phyloP scores from a whole-genome alignment of 2,797 vertebrate species.

The Peromyscus aztecus region DNA sequence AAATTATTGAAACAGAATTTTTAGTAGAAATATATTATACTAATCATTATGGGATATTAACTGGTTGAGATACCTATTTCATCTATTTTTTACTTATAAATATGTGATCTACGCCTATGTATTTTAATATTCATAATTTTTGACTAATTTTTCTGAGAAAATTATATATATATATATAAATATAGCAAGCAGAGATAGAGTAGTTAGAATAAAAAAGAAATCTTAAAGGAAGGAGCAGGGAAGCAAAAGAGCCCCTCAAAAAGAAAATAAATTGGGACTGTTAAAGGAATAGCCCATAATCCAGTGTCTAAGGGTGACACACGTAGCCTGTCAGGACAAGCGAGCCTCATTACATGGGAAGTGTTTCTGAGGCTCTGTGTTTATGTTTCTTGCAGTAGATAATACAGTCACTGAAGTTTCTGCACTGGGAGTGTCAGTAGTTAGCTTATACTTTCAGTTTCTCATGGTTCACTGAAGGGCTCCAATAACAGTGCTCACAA shows the following conservation, averaged over 20 bases:
- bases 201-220: not conserved
- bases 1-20: slow-evolving; percentile 72
- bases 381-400: not conserved
- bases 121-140: slow-evolving; percentile 50
- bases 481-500: not conserved
- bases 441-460: not conserved
- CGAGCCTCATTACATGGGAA: not conserved
- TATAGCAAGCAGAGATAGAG: not conserved
- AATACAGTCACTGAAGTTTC: not conserved
- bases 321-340: not conserved
- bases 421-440: not conserved
- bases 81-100: slow-evolving; percentile 40
- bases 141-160: slow-evolving; percentile 34
- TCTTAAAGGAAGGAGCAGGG: not conserved
- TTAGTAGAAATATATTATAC: slow-evolving; percentile 28
- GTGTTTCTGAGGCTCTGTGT: not conserved
- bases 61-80: slow-evolving; percentile 44
- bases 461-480: not conserved
- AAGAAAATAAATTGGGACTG: not conserved
- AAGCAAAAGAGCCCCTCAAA: not conserved
- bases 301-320: not conserved
- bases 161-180: not conserved
- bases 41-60: slow-evolving; percentile 68
- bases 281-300: not conserved
- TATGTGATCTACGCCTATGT: not conserved